Conservation (phyloP, 2,797 vertebrate genomes). For the Trachops cirrhosus region DNA sequence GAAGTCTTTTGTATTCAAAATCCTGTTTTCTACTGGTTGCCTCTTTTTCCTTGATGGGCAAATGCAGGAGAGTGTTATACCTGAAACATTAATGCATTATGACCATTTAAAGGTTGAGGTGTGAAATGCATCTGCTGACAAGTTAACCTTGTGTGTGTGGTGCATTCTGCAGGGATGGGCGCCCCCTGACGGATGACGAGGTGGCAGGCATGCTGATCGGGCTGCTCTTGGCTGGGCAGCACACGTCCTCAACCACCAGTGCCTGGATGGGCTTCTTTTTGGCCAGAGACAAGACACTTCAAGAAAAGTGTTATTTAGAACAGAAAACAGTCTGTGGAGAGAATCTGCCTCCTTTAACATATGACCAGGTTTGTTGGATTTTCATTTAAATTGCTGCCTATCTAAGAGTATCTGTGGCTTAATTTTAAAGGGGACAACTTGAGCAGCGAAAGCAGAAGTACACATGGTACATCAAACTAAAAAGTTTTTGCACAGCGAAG, state of each 20-base stretch:
- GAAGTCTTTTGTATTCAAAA: background rate
- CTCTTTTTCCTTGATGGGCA: background rate
- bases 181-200: slow-evolving; percentile 88
- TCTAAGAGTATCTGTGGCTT: background rate
- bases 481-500: background rate
- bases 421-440: background rate
- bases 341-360: slow-evolving; percentile 87
- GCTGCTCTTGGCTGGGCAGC: slow-evolving; percentile 95
- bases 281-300: slow-evolving; percentile 88
- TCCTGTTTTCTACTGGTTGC: background rate
- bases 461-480: background rate
- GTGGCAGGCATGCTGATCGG: slow-evolving; percentile 96
- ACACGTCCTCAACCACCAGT: slow-evolving; percentile 98
- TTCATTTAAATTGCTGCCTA: background rate
- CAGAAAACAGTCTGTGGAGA: slow-evolving; percentile 91
- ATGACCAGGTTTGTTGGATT: slow-evolving; percentile 89
- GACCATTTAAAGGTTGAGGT: background rate
- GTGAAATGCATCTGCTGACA: background rate
- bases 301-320: slow-evolving; percentile 91
- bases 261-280: slow-evolving; percentile 98
- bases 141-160: background rate
- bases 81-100: background rate
- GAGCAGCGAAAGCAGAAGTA: background rate
- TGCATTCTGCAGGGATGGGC: slow-evolving; percentile 87
- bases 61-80: background rate